Evolutionary conservation across 2,797 vertebrate genomes (phyloP), one percentile per base, ranked within the genome.

Genomic region (Hydrolagus colliei): DNA sequence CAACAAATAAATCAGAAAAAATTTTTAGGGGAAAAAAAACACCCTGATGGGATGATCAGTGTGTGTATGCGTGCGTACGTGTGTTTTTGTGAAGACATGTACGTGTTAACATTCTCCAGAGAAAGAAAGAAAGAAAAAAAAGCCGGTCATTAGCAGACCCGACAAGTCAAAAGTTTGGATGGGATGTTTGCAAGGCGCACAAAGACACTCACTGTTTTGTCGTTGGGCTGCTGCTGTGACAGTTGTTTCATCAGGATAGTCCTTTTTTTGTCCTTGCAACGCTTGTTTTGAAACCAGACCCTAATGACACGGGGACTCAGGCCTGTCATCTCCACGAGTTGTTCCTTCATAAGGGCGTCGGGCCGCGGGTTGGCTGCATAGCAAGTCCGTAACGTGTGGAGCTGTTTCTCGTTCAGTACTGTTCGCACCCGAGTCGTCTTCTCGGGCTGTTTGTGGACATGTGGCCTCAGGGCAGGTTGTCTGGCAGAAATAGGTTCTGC

Each of bases 281-380:
- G 89, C 91, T 98, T 98, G 92, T 98, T 97, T 90, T 98, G 97
- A 94, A 98, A 98, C 97, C 97, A 98, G 88, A 97, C 97, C 86
- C 97, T 93, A 91, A 97, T 98, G 87, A 97, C 96, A 10, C 96
- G 92, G 35, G 97, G 97, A 79, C 96, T 97, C 86, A 98, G 96
- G 85, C 96, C 94, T 0, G 97, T 98, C 97, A 98, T 98, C 93
- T 98, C 96, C 89, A 97, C 96, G 74, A 97, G 93, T 86, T 98
- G 96, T 90, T 98, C 96, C 91, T 98, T 98, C 96, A 97, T 98
- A 16, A 98, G 95, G 1, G 97, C 97, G 8, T 98, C 97, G 0
- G 97, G 97, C 89, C 97, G 89, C 68, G 97, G 97, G 90, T 98
- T 98, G 89, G 97, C 97, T n/a, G 96, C 97, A 67, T 98, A 98